Evolutionary conservation across 2,797 vertebrate species (phyloP).

Genomic region (Danio aesculapii): DNA sequence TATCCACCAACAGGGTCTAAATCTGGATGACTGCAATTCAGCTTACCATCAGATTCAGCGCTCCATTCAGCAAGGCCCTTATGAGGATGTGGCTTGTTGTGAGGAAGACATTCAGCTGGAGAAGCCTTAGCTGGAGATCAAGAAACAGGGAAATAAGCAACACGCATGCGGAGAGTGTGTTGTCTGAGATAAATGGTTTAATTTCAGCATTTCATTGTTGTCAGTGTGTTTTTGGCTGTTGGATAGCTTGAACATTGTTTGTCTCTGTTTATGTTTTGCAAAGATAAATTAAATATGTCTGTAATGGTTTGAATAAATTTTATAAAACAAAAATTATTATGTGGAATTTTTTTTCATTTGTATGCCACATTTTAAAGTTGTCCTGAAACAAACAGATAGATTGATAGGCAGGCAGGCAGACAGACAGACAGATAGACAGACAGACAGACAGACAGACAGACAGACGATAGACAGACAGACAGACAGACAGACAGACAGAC

Average conservation of each 20-base stretch:
- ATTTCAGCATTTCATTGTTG: not conserved
- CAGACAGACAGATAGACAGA: too few relatives aligned
- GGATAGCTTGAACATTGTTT: not conserved
- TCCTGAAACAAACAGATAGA: not conserved
- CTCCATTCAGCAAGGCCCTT: constrained; percentile 74
- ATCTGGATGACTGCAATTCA: constrained; percentile 83
- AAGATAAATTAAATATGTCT: not conserved
- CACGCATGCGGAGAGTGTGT: not conserved
- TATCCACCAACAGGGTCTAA: constrained; percentile 80
- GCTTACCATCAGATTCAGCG: constrained; percentile 89
- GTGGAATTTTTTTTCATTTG: not conserved
- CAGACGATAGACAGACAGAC: not conserved
- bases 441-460: too few relatives aligned
- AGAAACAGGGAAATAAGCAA: not conserved
- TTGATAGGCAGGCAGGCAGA: too few relatives aligned
- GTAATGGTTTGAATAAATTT: constrained; percentile 4
- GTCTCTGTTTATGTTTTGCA: constrained; percentile 6
- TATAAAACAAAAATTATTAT: not conserved
- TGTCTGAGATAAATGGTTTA: not conserved
- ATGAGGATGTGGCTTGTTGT: constrained; percentile 84
- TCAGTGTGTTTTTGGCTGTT: not conserved
- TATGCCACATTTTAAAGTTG: not conserved
- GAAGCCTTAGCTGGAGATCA: constrained; percentile 73
- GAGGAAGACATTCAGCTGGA: constrained; percentile 82
- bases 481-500: too few relatives aligned